A percentile compares a stretch with the other conserved stretches of the same genome.
Conservation (phyloP, 2,797 vertebrate species). For the Oophaga sylvatica region DNA sequence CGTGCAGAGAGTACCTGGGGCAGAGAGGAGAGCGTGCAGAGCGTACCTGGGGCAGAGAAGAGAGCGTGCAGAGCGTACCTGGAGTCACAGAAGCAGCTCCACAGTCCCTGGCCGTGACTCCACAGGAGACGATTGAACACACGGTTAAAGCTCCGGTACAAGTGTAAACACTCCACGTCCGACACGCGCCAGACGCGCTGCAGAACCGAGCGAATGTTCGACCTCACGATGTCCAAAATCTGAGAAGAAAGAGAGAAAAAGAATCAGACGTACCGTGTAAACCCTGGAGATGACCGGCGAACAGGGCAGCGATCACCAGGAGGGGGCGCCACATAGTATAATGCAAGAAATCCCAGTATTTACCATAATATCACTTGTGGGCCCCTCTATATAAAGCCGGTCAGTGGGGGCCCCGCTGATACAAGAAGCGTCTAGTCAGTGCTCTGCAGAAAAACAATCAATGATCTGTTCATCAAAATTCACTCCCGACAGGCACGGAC, state of each 20-base stretch:
- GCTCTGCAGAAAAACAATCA: no score
- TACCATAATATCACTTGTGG: no score
- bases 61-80: slow-evolving; percentile 76
- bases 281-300: not conserved
- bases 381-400: no score
- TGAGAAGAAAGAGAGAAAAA: slow-evolving; percentile 65
- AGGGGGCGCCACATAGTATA: no score
- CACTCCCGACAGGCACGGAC: no score
- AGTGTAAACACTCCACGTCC: slow-evolving; percentile 88
- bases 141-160: slow-evolving; percentile 90
- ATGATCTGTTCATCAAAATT: no score
- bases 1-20: no score
- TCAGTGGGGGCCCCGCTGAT: no score
- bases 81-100: slow-evolving; percentile 96
- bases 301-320: not conserved
- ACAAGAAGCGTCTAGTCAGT: no score
- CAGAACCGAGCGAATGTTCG: slow-evolving; percentile 83
- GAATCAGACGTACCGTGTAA: not conserved
- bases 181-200: slow-evolving; percentile 91
- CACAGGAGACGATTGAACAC: slow-evolving; percentile 94
- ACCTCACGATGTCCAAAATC: slow-evolving; percentile 96
- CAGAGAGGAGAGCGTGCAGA: not conserved
- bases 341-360: no score
- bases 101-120: slow-evolving; percentile 95
- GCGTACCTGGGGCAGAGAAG: no score